Base-by-base conservation (phyloP, 1,140 invertebrate genomes). In the Streblospio benedicti region DNA sequence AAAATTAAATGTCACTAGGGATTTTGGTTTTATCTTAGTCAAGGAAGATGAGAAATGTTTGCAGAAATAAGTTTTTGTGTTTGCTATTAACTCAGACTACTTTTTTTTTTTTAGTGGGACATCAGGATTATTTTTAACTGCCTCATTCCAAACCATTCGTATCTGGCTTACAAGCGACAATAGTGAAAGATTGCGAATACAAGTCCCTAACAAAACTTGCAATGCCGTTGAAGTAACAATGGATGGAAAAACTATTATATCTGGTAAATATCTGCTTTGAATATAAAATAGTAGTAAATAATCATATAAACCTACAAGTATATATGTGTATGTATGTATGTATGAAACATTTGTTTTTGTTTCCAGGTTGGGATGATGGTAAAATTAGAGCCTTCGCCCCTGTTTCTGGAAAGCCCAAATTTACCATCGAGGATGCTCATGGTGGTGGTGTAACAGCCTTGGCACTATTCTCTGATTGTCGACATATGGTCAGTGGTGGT, bases 131-230 rank as follows among this genome's bases (percentile, higher is more conserved):
- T 93, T 94, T 77, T 87, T 89, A 25, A 92, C 90, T 0, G 86
- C 85, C 50, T 87, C 90, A 57, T 83, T 85, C 68, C 84, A 93
- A 70, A 86, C 88, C 65, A 86, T 95, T 25, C 81, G 91, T 61
- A 82, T 95, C 25, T 96, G 91, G 91, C 85, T 86, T 62, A 76
- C 86, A 25, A 76, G 80, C 27, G 85, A 84, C 0, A 85, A 85
- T 59, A 84, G 85, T 69, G 91, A 94, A 80, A 75, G 92, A 51
- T 79, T 92, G 0, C 81, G 91, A 33, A 89, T 93, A 56, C 83
- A 83, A 59, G 86, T 94, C 2, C 84, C 85, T 4, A 94, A 94
- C 78, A 91, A 92, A 72, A 84, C 84, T 9, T 94, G 90, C 69
- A 86, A 88, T 16, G 81, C 84, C 45, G 72, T 94, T 14, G 81